Evolutionary conservation across 2,888 invertebrate genomes (phyloP), one percentile per base, ranked within the genome.

Genomic region (Meteorus colon): DNA sequence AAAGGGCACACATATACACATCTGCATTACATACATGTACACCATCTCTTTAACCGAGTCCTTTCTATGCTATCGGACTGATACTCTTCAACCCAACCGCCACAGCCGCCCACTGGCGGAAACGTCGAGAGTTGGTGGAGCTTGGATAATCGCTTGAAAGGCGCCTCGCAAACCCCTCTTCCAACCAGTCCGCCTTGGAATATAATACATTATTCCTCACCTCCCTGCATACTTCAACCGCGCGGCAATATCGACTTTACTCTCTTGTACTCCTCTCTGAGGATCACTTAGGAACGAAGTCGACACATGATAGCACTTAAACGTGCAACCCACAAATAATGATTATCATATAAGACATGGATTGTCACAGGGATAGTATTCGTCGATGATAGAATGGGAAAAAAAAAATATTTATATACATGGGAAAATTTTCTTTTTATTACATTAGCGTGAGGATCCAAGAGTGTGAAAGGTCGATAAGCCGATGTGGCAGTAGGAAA

Each of bases 171-270:
- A 55, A 27, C 45, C 19, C 10, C 55, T 55, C 55, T 8, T 55
- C 19, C 4, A 55, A 55, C 55, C 19, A 29, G 31, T 69, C 55
- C 55, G 31, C 31, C 69, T 69, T 8, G 19, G 31, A 69, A 55
- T 55, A 69, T 55, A 69, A 69, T 69, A 69, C 51, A 69, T 69
- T 69, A 69, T 69, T 69, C 69, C 65, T 65, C 65, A 65, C 41
- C 19, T 37, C 34, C n/a, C 31, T 55, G 16, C 29, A 41, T 67
- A n/a, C 69, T 51, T 55, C 31, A 51, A 55, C 55, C 31, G 31
- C 6, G 24, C 19, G 55, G 55, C 55, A 69, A 16, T 69, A 69
- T 69, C 69, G 69, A 69, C 51, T 69, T 51, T 37, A 65, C 19
- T 37, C 55, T 69, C 37, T 31, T 31, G 14, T 19, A 19, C 63